Evolutionary conservation across 2,113 vertebrate species (phyloP), one percentile per base, ranked within the genome.

Genomic region (Lagopus leucura): DNA sequence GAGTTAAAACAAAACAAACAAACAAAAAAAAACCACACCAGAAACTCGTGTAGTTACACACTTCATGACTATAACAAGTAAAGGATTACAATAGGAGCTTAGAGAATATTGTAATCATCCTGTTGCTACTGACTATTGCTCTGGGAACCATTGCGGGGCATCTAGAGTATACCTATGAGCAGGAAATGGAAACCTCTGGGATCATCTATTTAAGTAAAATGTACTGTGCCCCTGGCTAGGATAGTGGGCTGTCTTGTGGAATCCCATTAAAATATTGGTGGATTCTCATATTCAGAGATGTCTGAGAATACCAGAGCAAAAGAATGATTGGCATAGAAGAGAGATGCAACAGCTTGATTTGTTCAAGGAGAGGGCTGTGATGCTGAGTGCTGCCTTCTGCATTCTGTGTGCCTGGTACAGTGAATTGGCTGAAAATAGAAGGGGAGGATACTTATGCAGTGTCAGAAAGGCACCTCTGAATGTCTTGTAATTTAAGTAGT

Each of bases 51-150:
- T 65, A 43, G 60, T 40, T 72, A 70, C 14, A 14, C 30, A 73
- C 52, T 72, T 74, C 61, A 1, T 48, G 24, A 32, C 24, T 73
- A 36, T 60, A 91, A 16, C 64, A 95, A 60, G 78, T 66, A 40
- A 76, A 88, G 74, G 47, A 14, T 86, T 83, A 6, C 81, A 15
- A 5, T 32, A 52, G 64, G 52, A 38, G 54, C 50, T n/a, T 63
- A 4, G 0, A 43, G 42, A 52, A 5, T 82, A 66, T 73, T 75
- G 10, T 73, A 36, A 28, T 79, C 58, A 58, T 54, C 32, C 27
- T 89, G 27, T 87, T 89, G 82, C 16, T 28, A 3, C 9, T 77
- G 57, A 82, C 25, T 64, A 15, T 82, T 80, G 82, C 52, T 94
- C 13, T 65, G 66, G 78, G 70, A 94, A n/a, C 32, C 27, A 5